Percentiles rank a stretch among this genome's conserved stretches.
Conservation (phyloP, 2,113 vertebrate species). For the Bucco capensis region DNA sequence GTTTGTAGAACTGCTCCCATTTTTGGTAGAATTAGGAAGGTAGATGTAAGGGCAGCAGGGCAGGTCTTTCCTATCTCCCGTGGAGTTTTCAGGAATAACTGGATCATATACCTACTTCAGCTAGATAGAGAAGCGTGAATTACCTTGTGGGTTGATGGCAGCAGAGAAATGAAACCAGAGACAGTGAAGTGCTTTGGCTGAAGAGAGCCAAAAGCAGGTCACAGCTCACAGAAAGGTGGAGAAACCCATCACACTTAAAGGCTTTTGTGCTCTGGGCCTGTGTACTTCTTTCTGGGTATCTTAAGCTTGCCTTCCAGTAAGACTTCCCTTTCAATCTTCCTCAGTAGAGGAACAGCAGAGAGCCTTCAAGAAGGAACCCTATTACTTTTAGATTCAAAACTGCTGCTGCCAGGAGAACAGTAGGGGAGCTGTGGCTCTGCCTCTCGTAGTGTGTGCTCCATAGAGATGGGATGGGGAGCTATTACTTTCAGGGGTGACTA, state of each 20-base stretch:
- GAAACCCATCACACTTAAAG: background rate
- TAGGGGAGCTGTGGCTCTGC: background rate
- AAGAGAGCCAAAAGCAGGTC: background rate
- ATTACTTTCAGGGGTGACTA: background rate
- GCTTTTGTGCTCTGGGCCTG: background rate
- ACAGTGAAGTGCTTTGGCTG: background rate
- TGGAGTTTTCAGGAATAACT: background rate
- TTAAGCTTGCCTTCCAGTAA: background rate
- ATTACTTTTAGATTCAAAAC: background rate
- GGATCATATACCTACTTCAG: background rate
- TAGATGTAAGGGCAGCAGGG: background rate
- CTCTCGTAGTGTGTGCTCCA: background rate
- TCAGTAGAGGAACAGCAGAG: background rate
- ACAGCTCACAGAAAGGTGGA: background rate
- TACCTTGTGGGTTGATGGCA: background rate
- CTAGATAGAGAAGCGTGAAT: background rate
- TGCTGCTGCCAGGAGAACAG: background rate
- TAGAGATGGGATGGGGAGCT: background rate
- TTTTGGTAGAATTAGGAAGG: background rate
- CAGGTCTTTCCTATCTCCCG: background rate
- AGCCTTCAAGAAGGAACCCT: background rate
- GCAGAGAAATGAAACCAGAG: background rate
- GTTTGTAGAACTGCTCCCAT: background rate
- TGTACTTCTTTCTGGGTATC: background rate
- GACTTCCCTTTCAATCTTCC: background rate